Conservation (phyloP, 2,888 invertebrate genomes). For the Epirrhoe tristata region DNA sequence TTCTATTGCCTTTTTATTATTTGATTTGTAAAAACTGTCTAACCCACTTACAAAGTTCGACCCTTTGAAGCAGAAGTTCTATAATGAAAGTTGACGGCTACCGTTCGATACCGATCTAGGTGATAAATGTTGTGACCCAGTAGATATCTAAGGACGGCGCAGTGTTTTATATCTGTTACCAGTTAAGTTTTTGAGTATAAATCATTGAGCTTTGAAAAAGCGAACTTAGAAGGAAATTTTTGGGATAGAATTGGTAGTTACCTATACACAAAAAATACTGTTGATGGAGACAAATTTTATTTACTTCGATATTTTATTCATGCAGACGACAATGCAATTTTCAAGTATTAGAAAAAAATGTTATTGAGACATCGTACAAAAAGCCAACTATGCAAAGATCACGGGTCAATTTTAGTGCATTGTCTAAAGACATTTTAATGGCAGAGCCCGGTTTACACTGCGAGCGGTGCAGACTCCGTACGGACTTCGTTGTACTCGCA, state of each 20-base stretch:
- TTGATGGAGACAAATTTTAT: too few relatives aligned
- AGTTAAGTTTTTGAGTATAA: too few relatives aligned
- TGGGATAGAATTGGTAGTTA: too few relatives aligned
- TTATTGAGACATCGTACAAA: constrained; percentile 2
- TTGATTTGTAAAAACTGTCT: constrained; percentile 31
- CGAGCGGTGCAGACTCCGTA: too few relatives aligned
- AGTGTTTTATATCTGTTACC: neutral
- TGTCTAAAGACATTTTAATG: neutral
- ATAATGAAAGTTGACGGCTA: constrained; percentile 23
- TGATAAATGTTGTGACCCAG: constrained; percentile 37
- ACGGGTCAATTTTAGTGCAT: constrained; percentile 4
- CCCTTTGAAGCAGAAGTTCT: constrained; percentile 27
- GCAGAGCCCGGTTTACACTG: too few relatives aligned
- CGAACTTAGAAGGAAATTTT: too few relatives aligned
- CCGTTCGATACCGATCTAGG: constrained; percentile 31
- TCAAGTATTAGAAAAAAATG: neutral
- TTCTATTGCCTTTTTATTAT: constrained; percentile 18
- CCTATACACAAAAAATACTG: too few relatives aligned
- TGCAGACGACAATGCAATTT: neutral
- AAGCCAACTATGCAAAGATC: neutral
- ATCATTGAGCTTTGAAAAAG: too few relatives aligned
- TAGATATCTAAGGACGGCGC: constrained; percentile 12
- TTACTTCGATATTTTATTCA: too few relatives aligned
- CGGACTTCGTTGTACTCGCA: too few relatives aligned
- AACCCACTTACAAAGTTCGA: constrained; percentile 30